Base-by-base conservation (phyloP, 1,140 invertebrate species). In the Ceratitis capitata region DNA sequence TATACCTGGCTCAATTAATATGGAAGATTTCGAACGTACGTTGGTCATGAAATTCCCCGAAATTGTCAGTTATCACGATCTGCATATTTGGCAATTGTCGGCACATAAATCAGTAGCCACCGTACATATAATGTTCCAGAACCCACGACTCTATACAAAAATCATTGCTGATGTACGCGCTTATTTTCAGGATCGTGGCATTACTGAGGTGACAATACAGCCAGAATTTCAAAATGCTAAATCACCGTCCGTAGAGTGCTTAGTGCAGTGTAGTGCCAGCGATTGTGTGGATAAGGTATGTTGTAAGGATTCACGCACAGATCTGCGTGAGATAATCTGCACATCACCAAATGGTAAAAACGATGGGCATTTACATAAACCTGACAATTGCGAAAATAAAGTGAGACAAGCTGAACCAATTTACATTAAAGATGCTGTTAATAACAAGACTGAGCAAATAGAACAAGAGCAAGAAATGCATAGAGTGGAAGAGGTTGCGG, bases 81-180 rank as follows among this genome's bases (percentile, higher is more conserved):
- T 97, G 19, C 96, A 97, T 87, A 94, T 97, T 4, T 97, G 96
- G 96, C 94, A 96, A 86, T 90, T 97, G 51, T 96, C 95, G 0
- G 94, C 94, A 14, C 92, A 93, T 39, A 95, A 95, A 92, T 94
- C 95, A 26, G 94, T 96, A 82, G 95, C 95, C 3, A 96, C 95
- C 0, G 95, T 94, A n/a, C 95, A 96, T 89, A 95, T 96, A 26
- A 95, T 95, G 88, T 96, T 96, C 88, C 91, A 94, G 84, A 94
- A 95, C 91, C 94, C 94, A 58, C 93, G 92, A 88, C 85, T 91
- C 0, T 89, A 91, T 85, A 49, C 88, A 39, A 92, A 91, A 88
- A 95, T 95, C 42, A 95, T 94, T 26, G 93, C 95, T 61, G 93
- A 94, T 69, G 93, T 96, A 3, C 94, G 93, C 5, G 92, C 93